Base-by-base conservation (phyloP, 2,113 vertebrate species). In the Hippopotamus amphibius region DNA sequence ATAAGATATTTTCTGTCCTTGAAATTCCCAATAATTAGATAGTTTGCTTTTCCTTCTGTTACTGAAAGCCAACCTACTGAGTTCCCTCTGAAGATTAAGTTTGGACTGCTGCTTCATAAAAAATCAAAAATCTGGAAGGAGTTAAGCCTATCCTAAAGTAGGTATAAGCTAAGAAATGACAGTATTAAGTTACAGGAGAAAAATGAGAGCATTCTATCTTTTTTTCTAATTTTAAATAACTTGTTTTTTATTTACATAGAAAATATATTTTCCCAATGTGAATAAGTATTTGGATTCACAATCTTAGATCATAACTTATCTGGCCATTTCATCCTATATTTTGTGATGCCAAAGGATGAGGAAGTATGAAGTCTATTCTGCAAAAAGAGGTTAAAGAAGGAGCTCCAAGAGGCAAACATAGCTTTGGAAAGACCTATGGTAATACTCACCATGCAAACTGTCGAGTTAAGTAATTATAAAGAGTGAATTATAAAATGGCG, bases 41-140 rank as follows among this genome's bases (percentile, higher is more conserved):
- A 53, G 11, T 66, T 95, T 72, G 12, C 41, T 87, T 86, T 93
- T 79, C 21, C 66, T 93, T 90, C 72, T 93, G 3, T 91, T 93
- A 9, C 46, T 84, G 55, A 96, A 93, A 91, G 21, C 65, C 61
- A 43, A 48, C 72, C 55, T 59, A 83, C 21, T 59, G 37, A 91
- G 53, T 82, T 85, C 14, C 53, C 5, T 74, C 28, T 82, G 37
- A 96, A 91, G 41, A 88, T 5, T 84, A 41, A 84, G 79, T 50
- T 77, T 79, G 33, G 13, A 85, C 11, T 55, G 8, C 26, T 68
- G 24, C 9, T 59, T 61, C 19, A 57, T 59, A 21, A 80, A 41
- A 83, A 90, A 63, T 33, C 12, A 61, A 24, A 88, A 50, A 84
- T 41, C 16, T 46, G 17, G 3, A 50, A 89, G 48, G n/a, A 93